Base-by-base conservation (phyloP, 2,797 vertebrate genomes). In the Rhodeus uyekii region DNA sequence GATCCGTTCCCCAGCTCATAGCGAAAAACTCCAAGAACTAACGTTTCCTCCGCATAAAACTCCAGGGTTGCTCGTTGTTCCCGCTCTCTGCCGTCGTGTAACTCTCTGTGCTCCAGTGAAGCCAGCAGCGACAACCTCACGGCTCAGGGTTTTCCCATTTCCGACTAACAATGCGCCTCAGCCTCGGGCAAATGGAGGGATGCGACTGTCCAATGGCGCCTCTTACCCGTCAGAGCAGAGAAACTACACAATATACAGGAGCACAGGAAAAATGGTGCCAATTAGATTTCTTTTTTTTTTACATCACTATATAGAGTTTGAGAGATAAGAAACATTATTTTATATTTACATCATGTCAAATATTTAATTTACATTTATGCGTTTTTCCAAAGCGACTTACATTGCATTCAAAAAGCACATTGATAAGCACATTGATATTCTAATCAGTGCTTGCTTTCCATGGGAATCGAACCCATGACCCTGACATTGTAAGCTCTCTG, bases 1-100 rank as follows among this genome's bases (percentile, higher is more conserved):
- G 94, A 90, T 96, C 95, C 85, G 95, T 95, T 91, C 95, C 95
- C 95, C 95, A 96, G 91, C 92, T 95, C 95, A 96, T 96, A 29
- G 91, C 90, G 93, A 88, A 78, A 90, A 67, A 88, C 77, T 89
- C 85, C 76, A 88, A 74, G 83, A 86, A 90, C 92, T 76, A 78
- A 85, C 86, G 87, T 92, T 86, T 91, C 88, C 85, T 86, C 91
- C 82, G 90, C 84, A 89, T 34, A 32, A 82, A 91, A 80, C 77
- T 89, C 87, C 88, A 84, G 81, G 65, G 84, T 77, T 83, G 81
- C 63, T 36, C 38, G 44, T 67, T 78, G 44, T 58, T 82, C 36
- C 80, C 38, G 55, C 72, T 48, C 60, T 44, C 64, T 75, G 81
- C 27, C 76, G 83, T 85, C 83, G 86, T 84, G 78, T 86, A 84